Percentiles rank a stretch among this genome's conserved stretches.
These are phyloP conservation scores for Napeogenes inachia DNA, from an alignment of 2,888 invertebrate genomes.

Conservation along the genomic window DNA sequence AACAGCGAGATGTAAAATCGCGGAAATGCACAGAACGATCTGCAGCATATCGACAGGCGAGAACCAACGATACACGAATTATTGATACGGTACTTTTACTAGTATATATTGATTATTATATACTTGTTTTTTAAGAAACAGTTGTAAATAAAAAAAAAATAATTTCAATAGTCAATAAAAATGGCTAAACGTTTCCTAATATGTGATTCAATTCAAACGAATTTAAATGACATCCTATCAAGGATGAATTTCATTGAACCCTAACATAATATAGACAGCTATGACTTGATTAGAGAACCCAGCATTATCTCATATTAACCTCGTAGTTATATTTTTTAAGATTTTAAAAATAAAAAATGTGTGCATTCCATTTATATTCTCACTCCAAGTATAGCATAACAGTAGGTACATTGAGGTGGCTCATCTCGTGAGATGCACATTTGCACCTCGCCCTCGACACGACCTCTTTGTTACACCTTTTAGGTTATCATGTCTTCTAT, in stretches of 20 bases:
- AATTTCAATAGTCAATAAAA: no score
- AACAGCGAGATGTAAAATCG: slow-evolving; percentile 26
- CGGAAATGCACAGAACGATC: slow-evolving; percentile 32
- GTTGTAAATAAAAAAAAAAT: no score
- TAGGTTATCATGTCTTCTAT: slow-evolving; percentile 41
- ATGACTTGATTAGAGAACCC: no score
- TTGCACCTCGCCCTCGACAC: slow-evolving; percentile 41
- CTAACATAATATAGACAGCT: no score
- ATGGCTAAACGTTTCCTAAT: no score
- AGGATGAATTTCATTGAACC: no score
- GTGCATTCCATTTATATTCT: slow-evolving; percentile 13
- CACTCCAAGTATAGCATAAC: slow-evolving; percentile 18
- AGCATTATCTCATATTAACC: no score
- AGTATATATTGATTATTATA: no score
- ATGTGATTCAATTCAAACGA: no score
- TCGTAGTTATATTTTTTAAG: no score
- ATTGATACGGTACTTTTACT: slow-evolving; percentile 15
- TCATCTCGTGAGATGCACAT: slow-evolving; percentile 54
- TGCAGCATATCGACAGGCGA: slow-evolving; percentile 22
- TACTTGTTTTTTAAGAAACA: no score
- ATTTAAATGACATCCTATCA: no score
- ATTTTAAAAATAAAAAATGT: neutral
- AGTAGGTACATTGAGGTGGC: slow-evolving; percentile 34
- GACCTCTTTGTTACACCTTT: slow-evolving; percentile 48
- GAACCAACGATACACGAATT: slow-evolving; percentile 1